Conservation (phyloP, 1,140 invertebrate genomes). For the Tyrophagus putrescentiae region DNA sequence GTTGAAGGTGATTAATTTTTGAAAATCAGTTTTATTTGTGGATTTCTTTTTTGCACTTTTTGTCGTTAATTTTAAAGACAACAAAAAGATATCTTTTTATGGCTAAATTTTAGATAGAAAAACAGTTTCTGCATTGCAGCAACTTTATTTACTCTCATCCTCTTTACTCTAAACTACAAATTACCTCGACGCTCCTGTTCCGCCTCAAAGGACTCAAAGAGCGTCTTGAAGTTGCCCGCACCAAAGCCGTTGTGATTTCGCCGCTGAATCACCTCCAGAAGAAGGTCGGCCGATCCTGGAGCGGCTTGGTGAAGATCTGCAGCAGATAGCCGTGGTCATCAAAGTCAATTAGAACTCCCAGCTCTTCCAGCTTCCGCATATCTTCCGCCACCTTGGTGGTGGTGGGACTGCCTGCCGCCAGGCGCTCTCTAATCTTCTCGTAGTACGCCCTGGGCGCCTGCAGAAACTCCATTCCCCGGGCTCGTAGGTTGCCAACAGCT, state of each 20-base stretch:
- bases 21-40: no score
- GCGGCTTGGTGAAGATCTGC: conserved; percentile 95
- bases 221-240: conserved; percentile 94
- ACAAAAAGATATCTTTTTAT: no score
- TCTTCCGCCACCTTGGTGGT: conserved; percentile 65
- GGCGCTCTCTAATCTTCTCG: conserved; percentile 56
- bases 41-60: no score
- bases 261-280: conserved; percentile 95
- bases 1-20: no score
- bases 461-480: conserved; percentile 76
- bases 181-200: conserved; percentile 91
- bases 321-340: conserved; percentile 94
- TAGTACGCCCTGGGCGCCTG: conserved; percentile 82
- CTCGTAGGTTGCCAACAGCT: conserved; percentile 54
- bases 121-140: no score
- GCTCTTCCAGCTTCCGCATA: conserved; percentile 55
- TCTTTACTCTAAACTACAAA: no score
- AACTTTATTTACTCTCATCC: no score
- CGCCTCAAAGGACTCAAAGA: conserved; percentile 95
- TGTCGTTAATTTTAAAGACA: no score
- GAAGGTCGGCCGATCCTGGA: conserved; percentile 90
- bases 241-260: conserved; percentile 94
- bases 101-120: no score
- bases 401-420: conserved; percentile 60
- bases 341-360: conserved; percentile 91